Evolutionary conservation across 2,797 vertebrate species (phyloP), one percentile per base, ranked within the genome.

Genomic region (Poecilia wingei): DNA sequence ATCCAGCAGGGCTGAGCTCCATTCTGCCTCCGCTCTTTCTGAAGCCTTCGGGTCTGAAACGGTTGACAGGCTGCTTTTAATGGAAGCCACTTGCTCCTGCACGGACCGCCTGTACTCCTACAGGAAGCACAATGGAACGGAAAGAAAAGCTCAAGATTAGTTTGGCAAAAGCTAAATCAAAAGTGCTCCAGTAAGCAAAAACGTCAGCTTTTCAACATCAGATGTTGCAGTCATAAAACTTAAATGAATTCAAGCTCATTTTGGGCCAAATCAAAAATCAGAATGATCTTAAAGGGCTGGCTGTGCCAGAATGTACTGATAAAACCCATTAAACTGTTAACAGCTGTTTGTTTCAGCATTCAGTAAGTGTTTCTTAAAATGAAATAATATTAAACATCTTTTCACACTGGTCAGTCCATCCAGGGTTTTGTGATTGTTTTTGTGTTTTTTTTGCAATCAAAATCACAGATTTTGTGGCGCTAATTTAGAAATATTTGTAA

Each of bases 1-100:
- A 3, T 96, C 96, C 82, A 96, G 91, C 81, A 97, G 93, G 0
- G 96, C 92, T 39, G 51, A 87, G 28, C 93, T 95, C 91, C 95
- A 95, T 72, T 87, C 91, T 1, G 22, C 73, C 73, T 10, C 53
- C 72, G 82, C 43, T 22, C 74, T 72, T 41, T 84, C 82, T 41
- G 78, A 73, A 51, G 72, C 4, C 0, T 73, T 72, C 3, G 87
- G 68, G 74, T 91, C 89, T 46, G 2, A 55, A 64, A 76, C 76
- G 45, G 16, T 9, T 0, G 49, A 59, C 13, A 77, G 80, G 13
- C 79, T 87, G 1, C 4, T 82, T 61, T 88, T 89, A 72, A 93
- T 84, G 18, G 85, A 79, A 69, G 93, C 90, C n/a, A 95, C 89
- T 89, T 95, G 97, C 82, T 96, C 93, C 0, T 78, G 85, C 85